Evolutionary conservation across 2,888 invertebrate species (phyloP), one percentile per base, ranked within the genome.

Genomic region (Drosophila pseudotakahashii): DNA sequence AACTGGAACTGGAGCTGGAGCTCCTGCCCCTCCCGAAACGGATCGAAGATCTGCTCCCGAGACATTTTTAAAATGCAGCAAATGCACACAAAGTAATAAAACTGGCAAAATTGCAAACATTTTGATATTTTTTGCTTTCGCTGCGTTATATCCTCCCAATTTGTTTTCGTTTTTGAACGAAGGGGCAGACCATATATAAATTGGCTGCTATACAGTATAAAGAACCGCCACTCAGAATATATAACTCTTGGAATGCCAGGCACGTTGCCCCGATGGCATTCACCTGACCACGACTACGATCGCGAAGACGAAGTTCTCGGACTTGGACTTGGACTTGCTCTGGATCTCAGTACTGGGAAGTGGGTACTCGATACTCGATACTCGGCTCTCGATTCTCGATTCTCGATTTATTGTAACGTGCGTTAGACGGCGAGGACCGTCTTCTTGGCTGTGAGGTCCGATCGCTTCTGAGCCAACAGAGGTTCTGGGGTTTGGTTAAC

Each of bases 201-300:
- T 52, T 55, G 59, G 36, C 58, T 60, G 59, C 42, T 62, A 62
- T 71, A 71, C 54, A 61, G 69, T 73, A 72, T 82, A 42, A 26
- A 44, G 42, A 67, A 63, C 59, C 62, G 72, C 78, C 44, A 57
- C 62, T 70, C 48, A 66, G 44, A 47, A 32, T 32, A 47, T 48
- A 64, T 73, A 34, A 51, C 44, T 64, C 58, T 74, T 64, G 68
- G 73, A 75, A 84, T 84, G 76, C 84, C 61, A 70, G 67, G 72
- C 84, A 85, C 83, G 88, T 85, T 78, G 73, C 75, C 80, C 58
- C 78, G 60, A 80, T 80, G 88, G 84, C 88, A 84, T 84, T 84
- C 86, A 88, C 82, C 85, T 86, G 82, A 76, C 48, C 86, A 76
- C 72, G 44, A 71, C 58, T 73, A 64, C 76, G 73, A 37, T 19